Evolutionary conservation across 2,888 invertebrate genomes (phyloP).

Genomic region (Aphodius sticticus): DNA sequence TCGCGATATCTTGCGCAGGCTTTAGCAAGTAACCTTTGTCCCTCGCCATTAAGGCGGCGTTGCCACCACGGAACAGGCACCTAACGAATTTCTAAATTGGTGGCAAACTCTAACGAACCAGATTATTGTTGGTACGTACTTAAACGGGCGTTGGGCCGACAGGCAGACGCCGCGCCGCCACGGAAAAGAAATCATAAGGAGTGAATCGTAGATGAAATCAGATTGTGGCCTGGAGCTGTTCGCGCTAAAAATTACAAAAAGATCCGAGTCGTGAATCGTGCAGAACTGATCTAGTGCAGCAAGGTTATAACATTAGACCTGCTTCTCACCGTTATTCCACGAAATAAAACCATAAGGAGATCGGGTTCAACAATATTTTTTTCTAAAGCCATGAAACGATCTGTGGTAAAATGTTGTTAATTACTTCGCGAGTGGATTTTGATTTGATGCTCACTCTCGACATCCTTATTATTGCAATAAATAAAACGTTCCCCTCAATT

Average conservation of each 20-base stretch:
- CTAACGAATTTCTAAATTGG: constrained; percentile 15
- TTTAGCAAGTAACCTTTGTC: constrained; percentile 15
- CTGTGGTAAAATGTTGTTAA: too few species aligned
- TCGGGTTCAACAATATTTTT: too few species aligned
- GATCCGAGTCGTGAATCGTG: constrained; percentile 16
- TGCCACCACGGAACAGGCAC: constrained; percentile 5
- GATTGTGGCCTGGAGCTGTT: constrained; percentile 8
- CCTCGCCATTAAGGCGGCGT: constrained; percentile 21
- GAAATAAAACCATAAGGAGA: too few species aligned
- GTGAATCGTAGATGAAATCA: constrained; percentile 5
- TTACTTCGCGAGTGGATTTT: background rate
- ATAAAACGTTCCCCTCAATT: constrained; percentile 17
- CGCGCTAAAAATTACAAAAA: constrained; percentile 17
- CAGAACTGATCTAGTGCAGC: constrained; percentile 14
- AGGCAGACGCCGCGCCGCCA: too few species aligned
- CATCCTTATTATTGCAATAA: constrained; percentile 26
- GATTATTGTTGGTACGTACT: too few species aligned
- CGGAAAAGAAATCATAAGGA: too few species aligned
- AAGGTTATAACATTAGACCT: constrained; percentile 16
- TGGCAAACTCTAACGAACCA: background rate
- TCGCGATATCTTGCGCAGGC: constrained; percentile 13
- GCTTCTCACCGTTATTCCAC: too few species aligned
- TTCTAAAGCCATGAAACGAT: too few species aligned
- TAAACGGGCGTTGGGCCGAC: too few species aligned
- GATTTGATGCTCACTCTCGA: background rate